A percentile compares a stretch with the other conserved stretches of the same genome.
phyloP scores from a whole-genome alignment of 2,797 vertebrate genomes.

The Onychomys torridus region DNA sequence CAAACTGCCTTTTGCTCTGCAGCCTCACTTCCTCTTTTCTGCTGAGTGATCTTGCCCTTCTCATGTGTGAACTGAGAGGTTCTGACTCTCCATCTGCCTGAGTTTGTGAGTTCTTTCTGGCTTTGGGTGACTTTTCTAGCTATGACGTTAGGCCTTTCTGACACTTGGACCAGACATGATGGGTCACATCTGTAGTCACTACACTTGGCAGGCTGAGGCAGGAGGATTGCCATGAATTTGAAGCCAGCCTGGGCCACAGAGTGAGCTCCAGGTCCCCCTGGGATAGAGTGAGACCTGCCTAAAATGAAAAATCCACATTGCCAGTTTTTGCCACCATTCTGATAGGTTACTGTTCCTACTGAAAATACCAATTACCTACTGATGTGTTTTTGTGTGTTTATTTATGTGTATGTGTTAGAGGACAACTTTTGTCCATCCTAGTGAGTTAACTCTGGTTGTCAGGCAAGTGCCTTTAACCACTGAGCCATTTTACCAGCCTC shows the following conservation, averaged over 20 bases:
- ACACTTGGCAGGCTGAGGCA: not conserved
- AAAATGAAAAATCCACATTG: not conserved
- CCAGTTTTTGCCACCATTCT: not conserved
- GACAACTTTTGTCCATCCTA: not conserved
- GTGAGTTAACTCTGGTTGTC: not conserved
- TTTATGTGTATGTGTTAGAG: not conserved
- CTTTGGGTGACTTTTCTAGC: conserved; percentile 21
- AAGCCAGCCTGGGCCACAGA: not conserved
- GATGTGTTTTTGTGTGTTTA: not conserved
- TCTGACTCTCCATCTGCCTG: not conserved
- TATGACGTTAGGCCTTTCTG: conserved; percentile 17
- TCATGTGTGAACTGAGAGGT: not conserved
- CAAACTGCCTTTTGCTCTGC: not conserved
- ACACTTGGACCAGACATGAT: not conserved
- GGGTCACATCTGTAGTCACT: not conserved
- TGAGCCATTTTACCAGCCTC: not conserved
- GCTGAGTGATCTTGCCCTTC: not conserved
- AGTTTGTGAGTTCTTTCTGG: conserved; percentile 6
- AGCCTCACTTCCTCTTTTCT: conserved; percentile 25
- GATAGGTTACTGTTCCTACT: not conserved
- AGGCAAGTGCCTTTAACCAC: not conserved
- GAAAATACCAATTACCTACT: not conserved
- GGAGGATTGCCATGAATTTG: not conserved
- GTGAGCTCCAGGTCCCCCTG: not conserved
- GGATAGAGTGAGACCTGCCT: not conserved